Conservation (phyloP, 2,797 vertebrate genomes). For the Iguana delicatissima region DNA sequence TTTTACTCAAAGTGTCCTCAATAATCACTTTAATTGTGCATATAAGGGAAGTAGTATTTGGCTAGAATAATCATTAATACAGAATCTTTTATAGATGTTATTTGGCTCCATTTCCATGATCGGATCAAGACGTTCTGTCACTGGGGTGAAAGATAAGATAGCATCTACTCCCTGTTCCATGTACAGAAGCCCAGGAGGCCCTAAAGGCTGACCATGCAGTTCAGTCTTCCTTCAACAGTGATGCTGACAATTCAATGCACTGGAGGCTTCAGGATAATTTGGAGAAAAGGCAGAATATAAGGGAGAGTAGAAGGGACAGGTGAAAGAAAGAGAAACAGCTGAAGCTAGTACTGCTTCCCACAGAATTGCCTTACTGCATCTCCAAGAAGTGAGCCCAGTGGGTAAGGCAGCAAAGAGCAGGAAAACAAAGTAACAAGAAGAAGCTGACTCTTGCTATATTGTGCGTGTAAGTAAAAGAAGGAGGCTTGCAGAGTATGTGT, state of each 20-base stretch:
- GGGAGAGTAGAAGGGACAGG: not conserved
- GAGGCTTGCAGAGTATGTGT: too few species aligned
- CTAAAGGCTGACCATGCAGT: not conserved
- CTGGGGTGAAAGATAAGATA: not conserved
- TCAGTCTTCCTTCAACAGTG: not conserved
- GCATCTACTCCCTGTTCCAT: not conserved
- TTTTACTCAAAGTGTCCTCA: not conserved
- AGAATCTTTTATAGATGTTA: not conserved
- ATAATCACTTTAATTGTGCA: not conserved
- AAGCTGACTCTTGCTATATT: too few species aligned
- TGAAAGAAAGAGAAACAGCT: not conserved
- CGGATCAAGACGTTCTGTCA: not conserved
- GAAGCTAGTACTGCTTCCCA: not conserved
- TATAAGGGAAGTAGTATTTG: not conserved
- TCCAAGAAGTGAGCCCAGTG: too few species aligned
- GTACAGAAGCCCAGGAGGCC: not conserved
- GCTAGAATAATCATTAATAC: not conserved
- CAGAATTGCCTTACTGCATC: too few species aligned
- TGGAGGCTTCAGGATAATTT: not conserved
- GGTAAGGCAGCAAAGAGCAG: too few species aligned
- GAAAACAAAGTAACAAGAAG: too few species aligned
- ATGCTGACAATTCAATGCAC: not conserved
- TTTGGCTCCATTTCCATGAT: not conserved
- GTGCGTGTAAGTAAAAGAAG: too few species aligned
- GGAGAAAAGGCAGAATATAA: not conserved